A percentile compares a stretch with the other conserved stretches of the same genome.
Evolutionary conservation across 2,113 vertebrate species (phyloP).

Genomic region (Colaptes auratus): DNA sequence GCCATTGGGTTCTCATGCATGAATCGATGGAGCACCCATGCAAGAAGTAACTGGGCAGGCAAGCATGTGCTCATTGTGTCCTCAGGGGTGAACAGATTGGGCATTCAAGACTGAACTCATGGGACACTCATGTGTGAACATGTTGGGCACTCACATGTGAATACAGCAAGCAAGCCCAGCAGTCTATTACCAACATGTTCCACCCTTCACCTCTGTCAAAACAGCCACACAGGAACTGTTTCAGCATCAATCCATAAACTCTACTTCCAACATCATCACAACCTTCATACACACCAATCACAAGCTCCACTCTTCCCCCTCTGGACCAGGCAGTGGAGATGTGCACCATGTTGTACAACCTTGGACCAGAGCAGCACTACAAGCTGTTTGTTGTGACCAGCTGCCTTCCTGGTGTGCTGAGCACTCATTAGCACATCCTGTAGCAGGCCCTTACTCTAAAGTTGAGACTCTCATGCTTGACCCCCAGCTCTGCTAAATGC

Average conservation of each 20-base stretch:
- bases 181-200: not conserved
- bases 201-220: not conserved
- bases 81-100: not conserved
- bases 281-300: not conserved
- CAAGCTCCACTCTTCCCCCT: not conserved
- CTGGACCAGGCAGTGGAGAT: rapidly evolving
- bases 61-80: not conserved
- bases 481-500: not conserved
- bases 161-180: not conserved
- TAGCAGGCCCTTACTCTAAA: not conserved
- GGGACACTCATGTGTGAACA: not conserved
- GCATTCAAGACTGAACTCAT: not conserved
- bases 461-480: not conserved
- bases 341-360: not conserved
- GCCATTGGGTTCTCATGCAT: slow-evolving; percentile 16
- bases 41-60: not conserved
- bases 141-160: not conserved
- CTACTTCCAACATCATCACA: not conserved
- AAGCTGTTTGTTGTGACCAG: not conserved
- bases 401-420: not conserved
- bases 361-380: not conserved
- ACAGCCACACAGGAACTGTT: not conserved
- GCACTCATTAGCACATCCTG: not conserved
- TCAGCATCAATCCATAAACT: not conserved
- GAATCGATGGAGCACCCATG: not conserved